These are phyloP conservation scores for Procapra przewalskii DNA, from an alignment of 2,113 vertebrate species.

Conservation along the genomic window DNA sequence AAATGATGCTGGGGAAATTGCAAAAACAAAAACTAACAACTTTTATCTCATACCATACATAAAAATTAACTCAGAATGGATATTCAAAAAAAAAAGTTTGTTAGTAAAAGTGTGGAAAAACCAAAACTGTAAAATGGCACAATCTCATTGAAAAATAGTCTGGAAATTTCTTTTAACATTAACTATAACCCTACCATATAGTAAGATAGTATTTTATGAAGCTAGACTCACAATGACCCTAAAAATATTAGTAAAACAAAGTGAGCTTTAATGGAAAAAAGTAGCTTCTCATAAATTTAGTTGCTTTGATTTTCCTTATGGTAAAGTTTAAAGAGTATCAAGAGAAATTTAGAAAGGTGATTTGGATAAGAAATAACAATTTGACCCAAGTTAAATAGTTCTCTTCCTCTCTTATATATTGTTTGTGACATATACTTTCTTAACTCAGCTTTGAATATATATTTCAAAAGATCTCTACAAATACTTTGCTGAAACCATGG, in stretches of 20 bases:
- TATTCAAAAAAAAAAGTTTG: background rate
- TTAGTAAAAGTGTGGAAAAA: background rate
- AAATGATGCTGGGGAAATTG: background rate
- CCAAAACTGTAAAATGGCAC: background rate
- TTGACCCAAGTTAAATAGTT: background rate
- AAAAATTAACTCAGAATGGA: constrained; percentile 20
- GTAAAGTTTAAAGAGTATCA: background rate
- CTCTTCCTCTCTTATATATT: background rate
- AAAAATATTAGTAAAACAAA: background rate
- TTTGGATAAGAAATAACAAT: constrained; percentile 1
- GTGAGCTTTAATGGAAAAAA: background rate
- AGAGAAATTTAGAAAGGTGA: background rate
- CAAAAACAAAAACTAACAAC: background rate
- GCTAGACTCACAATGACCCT: background rate
- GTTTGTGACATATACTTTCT: background rate
- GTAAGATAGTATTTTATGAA: background rate
- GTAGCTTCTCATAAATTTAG: background rate
- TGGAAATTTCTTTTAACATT: background rate
- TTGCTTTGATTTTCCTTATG: background rate
- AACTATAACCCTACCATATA: background rate
- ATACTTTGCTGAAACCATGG: background rate
- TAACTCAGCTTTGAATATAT: background rate
- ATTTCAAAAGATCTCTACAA: background rate
- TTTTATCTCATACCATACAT: background rate
- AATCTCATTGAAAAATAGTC: background rate